Base-by-base conservation (phyloP, 2,797 vertebrate species). In the Falco rusticolus region DNA sequence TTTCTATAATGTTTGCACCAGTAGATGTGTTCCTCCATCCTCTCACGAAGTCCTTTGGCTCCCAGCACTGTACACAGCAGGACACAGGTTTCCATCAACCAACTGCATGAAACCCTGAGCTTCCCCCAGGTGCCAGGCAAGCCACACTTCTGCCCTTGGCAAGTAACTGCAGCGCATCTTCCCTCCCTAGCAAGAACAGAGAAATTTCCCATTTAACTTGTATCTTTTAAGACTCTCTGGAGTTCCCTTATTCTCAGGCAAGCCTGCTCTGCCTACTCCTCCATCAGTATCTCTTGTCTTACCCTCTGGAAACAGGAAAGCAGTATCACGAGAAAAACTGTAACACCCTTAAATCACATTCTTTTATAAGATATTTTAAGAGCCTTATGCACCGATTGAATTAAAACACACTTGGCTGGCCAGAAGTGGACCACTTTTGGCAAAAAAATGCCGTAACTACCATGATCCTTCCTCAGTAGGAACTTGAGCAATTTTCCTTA, bases 301-400 rank as follows among this genome's bases (percentile, higher is more conserved):
- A 72, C 48, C 37, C 37, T 56, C 29, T 53, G 47, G 41, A 87
- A 86, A 81, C 6, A 70, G 26, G 54, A 75, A 89, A 75, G 37
- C 28, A 68, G 1, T 7, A 41, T 24, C 57, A 60, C 19, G 71
- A 41, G n/a, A 37, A 80, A 84, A 87, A 48, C 17, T 48, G 19
- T 65, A 87, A 89, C 57, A 41, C 22, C 63, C 61, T 84, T 88
- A 75, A 92, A 45, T 17, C 43, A 45, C 43, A 45, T 45, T 45
- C 43, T 45, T 45, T 45, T 45, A 45, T 45, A 45, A 17, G 43
- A 18, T 45, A 45, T 45, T 45, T 87, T 89, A 86, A 80, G 31
- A 74, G 75, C 50, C 76, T 92, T 94, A 96, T 83, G 54, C 50
- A 75, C 66, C 57, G 64, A 90, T 68, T 18, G 15, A 82, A 87